phyloP scores from a whole-genome alignment of 1,140 invertebrate species.

The Aphelenchoides fujianensis region DNA sequence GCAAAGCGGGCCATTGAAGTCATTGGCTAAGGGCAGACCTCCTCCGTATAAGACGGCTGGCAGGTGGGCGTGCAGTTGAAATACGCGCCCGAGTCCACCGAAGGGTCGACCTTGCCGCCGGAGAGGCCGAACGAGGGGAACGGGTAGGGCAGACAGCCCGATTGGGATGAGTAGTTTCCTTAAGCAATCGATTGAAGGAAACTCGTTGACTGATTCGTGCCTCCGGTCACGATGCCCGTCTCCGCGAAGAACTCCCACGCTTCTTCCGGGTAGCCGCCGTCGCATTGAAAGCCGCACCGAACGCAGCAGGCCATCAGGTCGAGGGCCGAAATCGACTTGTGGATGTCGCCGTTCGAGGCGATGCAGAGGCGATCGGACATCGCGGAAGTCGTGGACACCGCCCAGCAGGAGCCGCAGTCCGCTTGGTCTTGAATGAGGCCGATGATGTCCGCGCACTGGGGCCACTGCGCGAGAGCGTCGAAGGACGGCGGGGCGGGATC shows the following conservation, averaged over 20 bases:
- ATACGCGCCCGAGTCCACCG: conserved; percentile 60
- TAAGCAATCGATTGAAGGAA: too few species aligned
- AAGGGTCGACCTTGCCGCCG: not conserved
- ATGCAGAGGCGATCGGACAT: conserved; percentile 86
- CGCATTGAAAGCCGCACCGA: conserved; percentile 74
- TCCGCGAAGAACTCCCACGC: conserved; percentile 66
- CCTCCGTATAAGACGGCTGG: conserved; percentile 72
- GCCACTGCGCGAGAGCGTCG: too few species aligned
- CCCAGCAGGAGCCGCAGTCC: conserved; percentile 63
- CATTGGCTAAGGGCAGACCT: too few species aligned
- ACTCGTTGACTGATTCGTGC: too few species aligned
- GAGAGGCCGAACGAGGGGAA: conserved; percentile 76
- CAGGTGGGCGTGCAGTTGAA: conserved; percentile 73
- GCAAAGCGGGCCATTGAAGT: too few species aligned
- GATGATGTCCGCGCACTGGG: too few species aligned
- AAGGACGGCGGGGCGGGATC: too few species aligned
- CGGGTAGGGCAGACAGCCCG: conserved; percentile 78
- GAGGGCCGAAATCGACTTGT: conserved; percentile 75
- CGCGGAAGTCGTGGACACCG: conserved; percentile 23
- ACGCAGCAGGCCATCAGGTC: conserved; percentile 80
- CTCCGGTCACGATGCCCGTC: conserved; percentile 73
- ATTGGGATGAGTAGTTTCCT: conserved; percentile 71
- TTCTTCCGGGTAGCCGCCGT: conserved; percentile 64
- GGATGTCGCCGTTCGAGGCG: conserved; percentile 71
- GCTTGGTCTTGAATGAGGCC: too few species aligned